Base-by-base conservation (phyloP, 2,888 invertebrate species). In the Lydus trimaculatus region DNA sequence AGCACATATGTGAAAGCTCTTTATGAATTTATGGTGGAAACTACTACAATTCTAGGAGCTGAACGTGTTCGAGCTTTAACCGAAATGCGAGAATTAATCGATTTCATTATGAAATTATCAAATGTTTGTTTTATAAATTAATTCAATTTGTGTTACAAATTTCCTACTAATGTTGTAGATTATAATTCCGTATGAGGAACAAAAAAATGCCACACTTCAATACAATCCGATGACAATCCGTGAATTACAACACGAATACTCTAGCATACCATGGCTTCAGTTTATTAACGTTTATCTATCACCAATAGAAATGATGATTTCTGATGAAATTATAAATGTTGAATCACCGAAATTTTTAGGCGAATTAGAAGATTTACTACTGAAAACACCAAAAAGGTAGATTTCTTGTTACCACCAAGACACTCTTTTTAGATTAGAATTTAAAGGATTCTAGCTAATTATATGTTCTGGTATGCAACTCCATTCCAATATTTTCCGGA, bases 211-310 rank as follows among this genome's bases (percentile, higher is more conserved):
- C 6, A 56, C 28, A n/a, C 56, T 56, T 7, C 15, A 3, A 93
- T 76, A 90, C 91, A 56, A 56, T 56, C 56, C 56, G 5, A 56
- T 56, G 56, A 28, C 56, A 0, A 56, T 56, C 11, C 25, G 56
- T 0, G 15, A 56, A 28, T 28, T 56, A 56, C 56, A 56, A 28
- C 56, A n/a, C 0, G 56, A 56, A 56, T 56, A 28, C 25, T 7
- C 56, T 3, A 56, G 56, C 11, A 56, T 56, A 1, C 56, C 56
- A 6, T 56, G 56, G 56, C 6, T 56, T 5, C 56, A 56, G 2
- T 56, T 15, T 7, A 56, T 56, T 13, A 56, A 56, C 28, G 56
- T 56, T 15, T 56, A 28, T 56, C 13, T 67, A 9, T 60, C 72
- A 2, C 31, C 48, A 11, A 52, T 69, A 25, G 62, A 67, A 8